Evolutionary conservation across 2,888 invertebrate genomes (phyloP).

Genomic region (Athalia cordata): DNA sequence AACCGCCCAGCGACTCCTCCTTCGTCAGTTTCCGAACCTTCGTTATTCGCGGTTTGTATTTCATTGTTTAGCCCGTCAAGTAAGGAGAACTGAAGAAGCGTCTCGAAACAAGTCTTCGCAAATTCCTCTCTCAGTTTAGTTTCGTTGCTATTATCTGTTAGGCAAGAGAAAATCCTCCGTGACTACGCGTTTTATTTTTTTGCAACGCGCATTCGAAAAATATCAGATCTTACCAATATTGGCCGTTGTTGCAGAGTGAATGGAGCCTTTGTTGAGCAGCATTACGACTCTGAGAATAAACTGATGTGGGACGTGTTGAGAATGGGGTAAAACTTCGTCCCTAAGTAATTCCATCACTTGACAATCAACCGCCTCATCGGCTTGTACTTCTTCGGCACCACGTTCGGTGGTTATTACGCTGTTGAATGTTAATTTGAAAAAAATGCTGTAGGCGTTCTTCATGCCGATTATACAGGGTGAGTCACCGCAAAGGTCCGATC

Average conservation of each 20-base stretch:
- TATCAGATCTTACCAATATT: slow-evolving; percentile 73
- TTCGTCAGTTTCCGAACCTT: slow-evolving; percentile 72
- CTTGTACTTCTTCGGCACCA: slow-evolving; percentile 76
- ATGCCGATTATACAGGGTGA: too few species aligned
- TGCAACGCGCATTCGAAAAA: slow-evolving; percentile 78
- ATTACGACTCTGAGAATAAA: slow-evolving; percentile 89
- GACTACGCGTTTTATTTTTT: slow-evolving; percentile 73
- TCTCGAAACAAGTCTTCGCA: slow-evolving; percentile 97
- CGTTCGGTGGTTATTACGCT: slow-evolving; percentile 75
- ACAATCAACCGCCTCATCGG: slow-evolving; percentile 88
- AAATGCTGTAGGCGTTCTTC: not conserved
- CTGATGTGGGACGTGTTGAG: slow-evolving; percentile 85
- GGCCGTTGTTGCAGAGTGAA: slow-evolving; percentile 82
- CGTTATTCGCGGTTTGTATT: slow-evolving; percentile 60
- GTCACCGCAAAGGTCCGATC: too few species aligned
- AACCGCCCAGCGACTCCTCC: slow-evolving; percentile 82
- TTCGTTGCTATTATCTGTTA: slow-evolving; percentile 67
- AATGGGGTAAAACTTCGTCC: slow-evolving; percentile 88
- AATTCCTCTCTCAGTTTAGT: slow-evolving; percentile 92
- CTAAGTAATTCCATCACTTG: slow-evolving; percentile 88
- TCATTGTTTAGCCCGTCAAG: slow-evolving; percentile 80
- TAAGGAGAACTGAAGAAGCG: slow-evolving; percentile 93
- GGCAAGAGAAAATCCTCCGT: not conserved
- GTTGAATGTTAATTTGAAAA: slow-evolving; percentile 30
- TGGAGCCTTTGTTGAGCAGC: slow-evolving; percentile 89